Conservation (phyloP, 2,113 vertebrate genomes). For the Xiphorhynchus elegans region DNA sequence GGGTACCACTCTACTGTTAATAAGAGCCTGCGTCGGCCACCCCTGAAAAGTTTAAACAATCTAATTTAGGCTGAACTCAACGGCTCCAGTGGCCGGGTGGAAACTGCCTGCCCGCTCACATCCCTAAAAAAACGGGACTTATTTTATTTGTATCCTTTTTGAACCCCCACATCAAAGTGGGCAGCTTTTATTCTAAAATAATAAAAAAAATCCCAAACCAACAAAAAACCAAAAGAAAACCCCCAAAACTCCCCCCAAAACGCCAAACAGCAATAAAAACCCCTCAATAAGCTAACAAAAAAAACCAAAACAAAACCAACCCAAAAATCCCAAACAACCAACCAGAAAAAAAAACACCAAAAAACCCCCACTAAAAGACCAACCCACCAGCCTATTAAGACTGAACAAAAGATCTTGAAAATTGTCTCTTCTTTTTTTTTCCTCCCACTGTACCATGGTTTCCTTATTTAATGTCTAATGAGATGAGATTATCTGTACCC, state of each 20-base stretch:
- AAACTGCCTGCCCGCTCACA: background rate
- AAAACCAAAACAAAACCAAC: background rate
- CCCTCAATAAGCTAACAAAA: background rate
- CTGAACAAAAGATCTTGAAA: background rate
- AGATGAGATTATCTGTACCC: slow-evolving; percentile 60
- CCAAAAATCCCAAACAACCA: rapidly evolving
- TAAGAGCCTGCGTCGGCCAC: background rate
- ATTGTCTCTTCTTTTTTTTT: background rate
- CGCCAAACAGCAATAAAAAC: background rate
- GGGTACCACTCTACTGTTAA: background rate
- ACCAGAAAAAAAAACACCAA: background rate
- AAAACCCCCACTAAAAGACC: no score
- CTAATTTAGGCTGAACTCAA: background rate
- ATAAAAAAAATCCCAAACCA: no score
- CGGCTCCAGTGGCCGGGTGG: background rate
- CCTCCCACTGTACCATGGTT: background rate
- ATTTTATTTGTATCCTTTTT: background rate
- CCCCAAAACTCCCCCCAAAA: background rate
- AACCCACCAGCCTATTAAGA: background rate
- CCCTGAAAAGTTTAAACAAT: background rate
- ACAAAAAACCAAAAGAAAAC: background rate
- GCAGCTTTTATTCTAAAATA: background rate
- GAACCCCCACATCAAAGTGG: background rate
- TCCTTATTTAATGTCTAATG: slow-evolving; percentile 66
- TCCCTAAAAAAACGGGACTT: background rate